phyloP scores from a whole-genome alignment of 2,888 invertebrate genomes.

The Morpho helenor region DNA sequence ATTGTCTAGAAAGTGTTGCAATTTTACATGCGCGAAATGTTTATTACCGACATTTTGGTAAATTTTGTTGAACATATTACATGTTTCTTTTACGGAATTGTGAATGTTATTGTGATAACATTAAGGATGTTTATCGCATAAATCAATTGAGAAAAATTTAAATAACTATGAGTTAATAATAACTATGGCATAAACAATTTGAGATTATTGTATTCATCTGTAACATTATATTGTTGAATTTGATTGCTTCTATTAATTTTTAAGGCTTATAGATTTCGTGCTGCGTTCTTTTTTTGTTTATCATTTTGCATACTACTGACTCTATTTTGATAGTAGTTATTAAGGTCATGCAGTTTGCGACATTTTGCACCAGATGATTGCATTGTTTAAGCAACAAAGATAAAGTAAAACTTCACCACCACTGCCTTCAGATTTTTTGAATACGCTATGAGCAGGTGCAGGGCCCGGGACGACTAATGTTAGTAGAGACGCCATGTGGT shows the following conservation, averaged over 20 bases:
- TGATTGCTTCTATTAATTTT: conserved; percentile 15
- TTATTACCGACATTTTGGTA: background rate
- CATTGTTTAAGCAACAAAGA: too few species aligned
- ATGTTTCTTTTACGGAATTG: background rate
- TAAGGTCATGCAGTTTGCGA: too few species aligned
- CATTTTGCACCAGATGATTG: too few species aligned
- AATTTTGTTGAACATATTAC: background rate
- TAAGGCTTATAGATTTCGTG: background rate
- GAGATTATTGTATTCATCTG: conserved; percentile 20
- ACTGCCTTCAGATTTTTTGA: too few species aligned
- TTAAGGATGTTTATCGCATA: background rate
- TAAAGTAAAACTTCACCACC: too few species aligned
- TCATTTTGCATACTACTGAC: too few species aligned
- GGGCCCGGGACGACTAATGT: too few species aligned
- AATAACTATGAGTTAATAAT: background rate
- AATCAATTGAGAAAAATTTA: background rate
- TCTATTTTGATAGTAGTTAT: too few species aligned
- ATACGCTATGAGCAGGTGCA: too few species aligned
- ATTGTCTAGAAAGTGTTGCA: conserved; percentile 25
- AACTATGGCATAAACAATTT: conserved; percentile 17
- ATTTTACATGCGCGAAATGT: conserved; percentile 21
- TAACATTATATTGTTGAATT: conserved; percentile 24
- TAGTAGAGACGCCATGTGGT: too few species aligned
- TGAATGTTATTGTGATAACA: background rate
- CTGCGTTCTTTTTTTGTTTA: too few species aligned